These are phyloP conservation scores for Pseudocheirus occidentalis DNA, from an alignment of 2,797 vertebrate genomes.

Conservation along the genomic window DNA sequence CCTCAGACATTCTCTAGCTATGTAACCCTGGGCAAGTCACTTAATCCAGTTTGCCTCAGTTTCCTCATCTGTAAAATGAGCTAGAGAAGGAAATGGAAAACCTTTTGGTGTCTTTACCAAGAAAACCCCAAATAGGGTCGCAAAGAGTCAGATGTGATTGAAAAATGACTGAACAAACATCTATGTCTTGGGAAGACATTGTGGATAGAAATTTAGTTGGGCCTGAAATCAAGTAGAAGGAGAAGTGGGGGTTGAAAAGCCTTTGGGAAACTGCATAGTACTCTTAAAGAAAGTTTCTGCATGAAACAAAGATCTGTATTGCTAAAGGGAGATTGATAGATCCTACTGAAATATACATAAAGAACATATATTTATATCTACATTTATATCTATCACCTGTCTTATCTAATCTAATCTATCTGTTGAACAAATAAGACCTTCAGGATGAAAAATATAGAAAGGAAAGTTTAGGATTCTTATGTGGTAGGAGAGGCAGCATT, in stretches of 20 bases:
- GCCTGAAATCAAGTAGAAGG: neutral
- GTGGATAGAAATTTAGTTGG: neutral
- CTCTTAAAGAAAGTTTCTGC: neutral
- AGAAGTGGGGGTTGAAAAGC: neutral
- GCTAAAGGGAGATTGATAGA: neutral
- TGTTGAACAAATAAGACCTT: neutral
- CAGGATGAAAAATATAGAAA: neutral
- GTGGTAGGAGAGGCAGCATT: neutral
- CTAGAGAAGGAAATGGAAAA: neutral
- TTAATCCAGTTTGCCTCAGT: neutral
- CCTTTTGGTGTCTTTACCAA: neutral
- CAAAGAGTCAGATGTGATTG: neutral
- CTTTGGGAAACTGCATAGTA: neutral
- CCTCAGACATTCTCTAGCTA: neutral
- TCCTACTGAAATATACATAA: neutral
- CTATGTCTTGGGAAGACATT: neutral
- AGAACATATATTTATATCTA: neutral
- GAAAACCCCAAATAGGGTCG: neutral
- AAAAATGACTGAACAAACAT: neutral
- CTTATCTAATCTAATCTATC: neutral
- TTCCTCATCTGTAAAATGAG: neutral
- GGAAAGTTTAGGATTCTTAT: neutral
- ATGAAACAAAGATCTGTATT: neutral
- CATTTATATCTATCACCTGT: neutral
- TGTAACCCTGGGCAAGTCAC: neutral